Percentiles rank a stretch among this genome's conserved stretches.
Evolutionary conservation across 2,113 vertebrate species (phyloP).

Genomic region (Abramis brama): DNA sequence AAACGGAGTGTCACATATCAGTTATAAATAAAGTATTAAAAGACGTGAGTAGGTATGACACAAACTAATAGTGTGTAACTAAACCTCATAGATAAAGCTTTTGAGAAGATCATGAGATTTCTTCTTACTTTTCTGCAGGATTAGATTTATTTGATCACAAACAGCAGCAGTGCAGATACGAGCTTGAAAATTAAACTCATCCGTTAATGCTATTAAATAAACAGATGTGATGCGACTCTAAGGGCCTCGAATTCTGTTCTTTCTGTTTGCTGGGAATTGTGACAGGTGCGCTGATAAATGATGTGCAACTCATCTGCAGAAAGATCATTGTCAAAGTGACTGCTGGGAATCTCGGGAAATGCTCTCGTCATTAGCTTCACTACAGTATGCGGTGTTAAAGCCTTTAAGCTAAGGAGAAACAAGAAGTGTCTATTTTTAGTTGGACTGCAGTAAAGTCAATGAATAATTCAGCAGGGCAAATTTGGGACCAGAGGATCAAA

Average conservation of each 20-base stretch:
- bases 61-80: not conserved
- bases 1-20: too few species aligned
- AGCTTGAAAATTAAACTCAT: not conserved
- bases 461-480: conserved; percentile 3
- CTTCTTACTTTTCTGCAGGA: not conserved
- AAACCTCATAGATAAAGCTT: not conserved
- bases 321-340: not conserved
- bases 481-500: conserved; percentile 4
- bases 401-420: not conserved
- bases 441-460: not conserved
- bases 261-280: not conserved
- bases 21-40: not conserved
- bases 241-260: not conserved
- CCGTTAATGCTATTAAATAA: not conserved
- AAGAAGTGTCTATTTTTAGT: conserved; percentile 21
- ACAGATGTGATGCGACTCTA: conserved; percentile 1
- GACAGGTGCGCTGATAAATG: not conserved
- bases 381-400: not conserved
- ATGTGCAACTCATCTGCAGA: not conserved
- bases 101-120: not conserved
- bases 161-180: not conserved
- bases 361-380: not conserved
- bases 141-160: conserved; percentile 9
- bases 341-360: not conserved
- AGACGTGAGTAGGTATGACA: not conserved